Conservation (phyloP, 2,113 vertebrate species). For the Erinaceus europaeus region DNA sequence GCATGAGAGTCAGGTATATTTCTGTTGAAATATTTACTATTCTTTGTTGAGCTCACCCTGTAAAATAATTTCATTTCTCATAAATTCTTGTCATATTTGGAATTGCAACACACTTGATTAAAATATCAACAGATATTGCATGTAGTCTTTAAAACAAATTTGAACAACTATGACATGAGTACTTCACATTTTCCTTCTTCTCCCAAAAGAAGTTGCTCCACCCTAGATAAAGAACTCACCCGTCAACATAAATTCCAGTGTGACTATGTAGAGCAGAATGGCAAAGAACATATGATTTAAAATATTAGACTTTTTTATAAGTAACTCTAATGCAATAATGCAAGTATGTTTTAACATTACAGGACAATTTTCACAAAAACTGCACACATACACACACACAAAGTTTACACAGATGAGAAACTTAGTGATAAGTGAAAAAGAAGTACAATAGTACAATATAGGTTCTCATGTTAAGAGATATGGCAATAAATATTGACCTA, state of each 20-base stretch:
- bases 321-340: neutral
- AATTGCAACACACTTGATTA: no score
- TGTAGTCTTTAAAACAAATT: neutral
- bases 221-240: neutral
- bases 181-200: no score
- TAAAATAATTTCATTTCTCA: no score
- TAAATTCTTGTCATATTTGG: neutral
- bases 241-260: neutral
- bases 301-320: neutral
- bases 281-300: neutral
- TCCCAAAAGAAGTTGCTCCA: neutral
- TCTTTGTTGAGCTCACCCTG: no score
- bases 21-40: neutral
- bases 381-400: no score
- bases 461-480: no score
- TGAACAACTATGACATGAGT: neutral
- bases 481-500: no score
- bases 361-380: no score
- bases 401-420: no score
- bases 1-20: no score
- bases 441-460: no score
- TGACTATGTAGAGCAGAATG: neutral
- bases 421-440: no score
- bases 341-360: neutral
- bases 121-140: neutral